Percentiles rank a stretch among this genome's conserved stretches.
These are phyloP conservation scores for Chloropsis cyanopogon DNA, from an alignment of 2,113 vertebrate genomes.

Conservation along the genomic window DNA sequence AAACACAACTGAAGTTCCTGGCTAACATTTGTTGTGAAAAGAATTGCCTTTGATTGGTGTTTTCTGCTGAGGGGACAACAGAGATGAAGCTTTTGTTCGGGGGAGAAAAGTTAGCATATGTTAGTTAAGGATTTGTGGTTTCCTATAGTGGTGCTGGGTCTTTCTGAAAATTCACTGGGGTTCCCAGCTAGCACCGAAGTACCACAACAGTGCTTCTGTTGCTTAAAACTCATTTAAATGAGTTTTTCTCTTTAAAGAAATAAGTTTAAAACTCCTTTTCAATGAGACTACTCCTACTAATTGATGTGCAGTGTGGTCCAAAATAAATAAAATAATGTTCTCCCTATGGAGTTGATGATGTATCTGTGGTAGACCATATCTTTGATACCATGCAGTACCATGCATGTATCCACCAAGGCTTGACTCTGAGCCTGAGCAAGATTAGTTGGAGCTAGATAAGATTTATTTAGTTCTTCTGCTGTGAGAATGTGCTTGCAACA, in stretches of 20 bases:
- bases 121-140: constrained; percentile 80
- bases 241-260: not conserved
- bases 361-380: rapidly evolving
- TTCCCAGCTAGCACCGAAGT: not conserved
- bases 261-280: not conserved
- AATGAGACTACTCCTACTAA: not conserved
- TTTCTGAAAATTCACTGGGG: constrained; percentile 21
- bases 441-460: not conserved
- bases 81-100: constrained; percentile 78
- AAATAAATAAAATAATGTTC: not conserved
- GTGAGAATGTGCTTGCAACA: not conserved
- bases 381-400: not conserved
- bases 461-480: not conserved
- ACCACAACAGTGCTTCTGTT: not conserved
- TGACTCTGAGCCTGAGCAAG: not conserved
- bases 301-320: not conserved
- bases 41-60: constrained; percentile 79
- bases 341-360: not conserved
- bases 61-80: constrained; percentile 77
- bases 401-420: not conserved
- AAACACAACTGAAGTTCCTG: constrained; percentile 89
- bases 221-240: not conserved
- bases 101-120: constrained; percentile 77
- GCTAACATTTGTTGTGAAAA: constrained; percentile 86
- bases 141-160: constrained; percentile 50